Evolutionary conservation across 2,888 invertebrate species (phyloP).

Genomic region (Dolomedes plantarius): DNA sequence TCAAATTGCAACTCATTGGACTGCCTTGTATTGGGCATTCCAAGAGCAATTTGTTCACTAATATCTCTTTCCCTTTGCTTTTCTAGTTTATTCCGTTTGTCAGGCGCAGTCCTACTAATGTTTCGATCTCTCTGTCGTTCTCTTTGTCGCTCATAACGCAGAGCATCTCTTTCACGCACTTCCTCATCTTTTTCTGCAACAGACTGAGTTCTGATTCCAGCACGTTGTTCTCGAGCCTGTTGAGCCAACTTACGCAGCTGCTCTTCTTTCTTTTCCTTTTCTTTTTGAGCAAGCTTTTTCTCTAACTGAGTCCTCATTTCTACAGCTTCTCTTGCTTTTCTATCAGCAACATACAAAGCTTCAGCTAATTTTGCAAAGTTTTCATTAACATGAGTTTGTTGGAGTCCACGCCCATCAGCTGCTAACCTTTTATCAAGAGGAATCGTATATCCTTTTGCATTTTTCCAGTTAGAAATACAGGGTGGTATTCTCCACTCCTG

Average conservation of each 20-base stretch:
- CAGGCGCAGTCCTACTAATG: slow-evolving; percentile 93
- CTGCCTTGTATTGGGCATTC: slow-evolving; percentile 89
- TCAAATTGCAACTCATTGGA: slow-evolving; percentile 91
- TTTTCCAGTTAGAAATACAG: slow-evolving; percentile 99
- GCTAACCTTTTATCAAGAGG: slow-evolving; percentile 98
- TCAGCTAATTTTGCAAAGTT: slow-evolving; percentile 99
- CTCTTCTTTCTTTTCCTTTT: slow-evolving; percentile 98
- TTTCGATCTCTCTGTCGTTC: slow-evolving; percentile 95
- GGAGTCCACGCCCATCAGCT: slow-evolving; percentile 97
- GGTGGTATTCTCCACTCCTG: slow-evolving; percentile 99
- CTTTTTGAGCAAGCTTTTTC: slow-evolving; percentile 96
- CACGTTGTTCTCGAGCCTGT: slow-evolving; percentile 95
- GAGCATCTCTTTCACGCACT: slow-evolving; percentile 87
- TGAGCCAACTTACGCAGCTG: slow-evolving; percentile 94
- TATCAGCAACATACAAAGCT: slow-evolving; percentile 97
- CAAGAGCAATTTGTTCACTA: slow-evolving; percentile 98
- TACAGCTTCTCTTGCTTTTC: slow-evolving; percentile 97
- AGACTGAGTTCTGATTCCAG: slow-evolving; percentile 83
- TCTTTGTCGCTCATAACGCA: slow-evolving; percentile 91
- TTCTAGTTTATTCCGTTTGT: slow-evolving; percentile 90
- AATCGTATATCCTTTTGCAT: slow-evolving; percentile 97
- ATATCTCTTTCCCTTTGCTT: slow-evolving; percentile 96
- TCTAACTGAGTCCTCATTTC: slow-evolving; percentile 97
- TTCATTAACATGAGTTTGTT: slow-evolving; percentile 98
- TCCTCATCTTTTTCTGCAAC: slow-evolving; percentile 77